phyloP scores from a whole-genome alignment of 2,888 invertebrate genomes.

The Pherbina coryleti region DNA sequence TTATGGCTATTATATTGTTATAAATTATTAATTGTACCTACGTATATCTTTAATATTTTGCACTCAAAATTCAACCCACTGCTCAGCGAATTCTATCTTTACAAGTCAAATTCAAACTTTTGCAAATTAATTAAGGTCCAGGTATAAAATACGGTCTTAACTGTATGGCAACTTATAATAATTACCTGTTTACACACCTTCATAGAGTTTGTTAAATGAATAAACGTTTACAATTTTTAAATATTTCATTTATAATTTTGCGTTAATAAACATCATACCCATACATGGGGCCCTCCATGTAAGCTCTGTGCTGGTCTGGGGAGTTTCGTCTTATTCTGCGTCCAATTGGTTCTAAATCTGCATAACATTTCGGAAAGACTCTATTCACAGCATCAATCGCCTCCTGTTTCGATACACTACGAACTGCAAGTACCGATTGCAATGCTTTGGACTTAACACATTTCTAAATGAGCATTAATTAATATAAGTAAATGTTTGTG shows the following conservation, averaged over 20 bases:
- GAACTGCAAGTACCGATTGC: constrained; percentile 84
- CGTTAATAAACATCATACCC: constrained; percentile 76
- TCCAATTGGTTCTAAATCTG: constrained; percentile 93
- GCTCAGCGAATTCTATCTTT: too few relatives aligned
- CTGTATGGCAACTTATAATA: too few relatives aligned
- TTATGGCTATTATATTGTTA: too few relatives aligned
- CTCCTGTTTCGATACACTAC: constrained; percentile 79
- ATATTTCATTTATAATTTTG: not conserved
- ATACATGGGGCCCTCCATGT: constrained; percentile 81
- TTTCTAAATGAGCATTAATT: constrained; percentile 71
- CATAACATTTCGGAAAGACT: constrained; percentile 92
- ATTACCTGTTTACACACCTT: too few relatives aligned
- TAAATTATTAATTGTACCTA: too few relatives aligned
- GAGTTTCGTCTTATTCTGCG: constrained; percentile 82
- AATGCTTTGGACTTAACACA: constrained; percentile 93
- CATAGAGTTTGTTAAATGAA: too few relatives aligned
- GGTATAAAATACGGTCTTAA: too few relatives aligned
- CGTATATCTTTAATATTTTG: too few relatives aligned
- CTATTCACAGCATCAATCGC: constrained; percentile 84
- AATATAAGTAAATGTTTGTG: not conserved
- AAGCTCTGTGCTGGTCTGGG: constrained; percentile 81
- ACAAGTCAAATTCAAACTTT: too few relatives aligned
- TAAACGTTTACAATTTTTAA: too few relatives aligned
- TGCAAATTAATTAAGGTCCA: too few relatives aligned
- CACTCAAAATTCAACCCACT: too few relatives aligned